phyloP scores from a whole-genome alignment of 2,113 vertebrate species.

The Microtus montanus region DNA sequence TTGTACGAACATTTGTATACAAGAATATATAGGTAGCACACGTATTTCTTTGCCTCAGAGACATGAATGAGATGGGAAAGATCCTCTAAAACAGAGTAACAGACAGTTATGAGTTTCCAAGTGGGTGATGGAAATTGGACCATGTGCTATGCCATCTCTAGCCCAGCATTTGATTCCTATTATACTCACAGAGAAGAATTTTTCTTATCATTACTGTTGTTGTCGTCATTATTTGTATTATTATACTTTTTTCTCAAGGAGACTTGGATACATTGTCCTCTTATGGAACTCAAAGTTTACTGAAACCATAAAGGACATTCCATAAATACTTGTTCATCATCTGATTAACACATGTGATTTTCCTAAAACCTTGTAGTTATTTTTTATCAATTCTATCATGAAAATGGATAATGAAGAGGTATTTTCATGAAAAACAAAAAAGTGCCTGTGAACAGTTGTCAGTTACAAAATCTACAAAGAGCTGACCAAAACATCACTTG shows the following conservation, averaged over 20 bases:
- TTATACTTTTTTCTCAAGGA: neutral
- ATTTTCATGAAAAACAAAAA: neutral
- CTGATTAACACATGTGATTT: conserved; percentile 11
- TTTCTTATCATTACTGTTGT: neutral
- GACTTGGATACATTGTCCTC: neutral
- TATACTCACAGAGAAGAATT: neutral
- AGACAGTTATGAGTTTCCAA: neutral
- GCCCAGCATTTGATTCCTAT: neutral
- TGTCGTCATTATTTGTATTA: neutral
- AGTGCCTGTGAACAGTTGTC: neutral
- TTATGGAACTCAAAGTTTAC: neutral
- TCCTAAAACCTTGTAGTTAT: conserved; percentile 17
- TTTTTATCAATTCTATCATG: conserved; percentile 56
- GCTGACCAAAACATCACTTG: neutral
- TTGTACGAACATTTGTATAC: neutral
- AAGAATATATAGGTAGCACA: neutral
- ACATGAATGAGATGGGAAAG: neutral
- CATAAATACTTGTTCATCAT: neutral
- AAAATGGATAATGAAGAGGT: neutral
- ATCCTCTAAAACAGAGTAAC: neutral
- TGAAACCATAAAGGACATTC: neutral
- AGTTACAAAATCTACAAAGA: neutral
- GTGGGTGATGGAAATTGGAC: neutral
- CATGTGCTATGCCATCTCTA: too few species aligned
- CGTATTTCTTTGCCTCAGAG: neutral